These are phyloP conservation scores for Vultur gryphus DNA, from an alignment of 2,797 vertebrate genomes.

Conservation along the genomic window DNA sequence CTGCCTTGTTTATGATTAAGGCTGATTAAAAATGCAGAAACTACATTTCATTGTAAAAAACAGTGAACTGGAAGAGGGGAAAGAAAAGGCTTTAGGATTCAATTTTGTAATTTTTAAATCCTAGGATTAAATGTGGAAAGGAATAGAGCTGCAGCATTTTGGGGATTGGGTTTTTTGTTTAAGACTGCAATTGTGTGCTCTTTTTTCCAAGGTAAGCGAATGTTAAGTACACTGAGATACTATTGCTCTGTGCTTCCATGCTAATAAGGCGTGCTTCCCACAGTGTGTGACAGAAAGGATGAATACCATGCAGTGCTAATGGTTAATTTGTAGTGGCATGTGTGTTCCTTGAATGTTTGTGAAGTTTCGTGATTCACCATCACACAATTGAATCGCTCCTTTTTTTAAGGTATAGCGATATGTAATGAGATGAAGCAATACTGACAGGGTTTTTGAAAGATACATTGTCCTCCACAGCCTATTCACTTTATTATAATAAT, in stretches of 20 bases:
- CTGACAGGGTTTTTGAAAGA: conserved; percentile 48
- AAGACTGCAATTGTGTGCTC: conserved; percentile 43
- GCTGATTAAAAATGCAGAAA: conserved; percentile 71
- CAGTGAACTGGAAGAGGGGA: conserved; percentile 2
- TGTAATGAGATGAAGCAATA: conserved; percentile 56
- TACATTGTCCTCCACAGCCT: conserved; percentile 42
- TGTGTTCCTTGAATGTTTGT: conserved; percentile 76
- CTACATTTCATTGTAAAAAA: conserved; percentile 42
- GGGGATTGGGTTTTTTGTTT: conserved; percentile 28
- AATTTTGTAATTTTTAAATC: conserved; percentile 67
- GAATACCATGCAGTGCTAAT: conserved; percentile 73
- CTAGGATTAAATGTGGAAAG: conserved; percentile 40
- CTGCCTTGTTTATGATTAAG: conserved; percentile 64
- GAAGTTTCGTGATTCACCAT: conserved; percentile 73
- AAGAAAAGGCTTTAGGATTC: conserved; percentile 55
- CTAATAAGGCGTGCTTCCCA: conserved; percentile 79
- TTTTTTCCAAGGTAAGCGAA: conserved; percentile 53
- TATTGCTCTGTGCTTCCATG: conserved; percentile 62
- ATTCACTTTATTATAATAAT: conserved; percentile 19
- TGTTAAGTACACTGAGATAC: conserved; percentile 59
- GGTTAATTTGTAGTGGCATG: conserved; percentile 81
- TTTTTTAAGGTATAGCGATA: conserved; percentile 57
- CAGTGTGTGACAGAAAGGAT: conserved; percentile 77
- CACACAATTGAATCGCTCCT: conserved; percentile 63
- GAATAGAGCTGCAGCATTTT: conserved; percentile 8